Conservation (phyloP, 2,113 vertebrate species). For the Microtus oregoni region DNA sequence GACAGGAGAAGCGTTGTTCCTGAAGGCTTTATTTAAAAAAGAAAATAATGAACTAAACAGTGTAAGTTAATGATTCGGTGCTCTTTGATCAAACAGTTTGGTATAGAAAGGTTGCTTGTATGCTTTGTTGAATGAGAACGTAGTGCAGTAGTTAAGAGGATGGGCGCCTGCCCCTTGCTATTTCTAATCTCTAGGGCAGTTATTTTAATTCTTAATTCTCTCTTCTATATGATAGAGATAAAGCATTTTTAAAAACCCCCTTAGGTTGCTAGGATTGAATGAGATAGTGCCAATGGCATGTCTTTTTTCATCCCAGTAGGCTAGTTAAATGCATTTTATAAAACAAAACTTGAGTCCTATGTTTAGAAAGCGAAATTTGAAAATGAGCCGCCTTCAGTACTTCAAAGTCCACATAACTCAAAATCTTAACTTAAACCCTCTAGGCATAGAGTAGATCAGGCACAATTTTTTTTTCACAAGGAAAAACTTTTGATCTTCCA, state of each 20-base stretch:
- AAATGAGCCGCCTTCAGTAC: constrained; percentile 41
- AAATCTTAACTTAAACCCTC: constrained; percentile 31
- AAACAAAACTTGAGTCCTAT: constrained; percentile 57
- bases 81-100: not conserved
- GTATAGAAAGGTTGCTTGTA: constrained; percentile 23
- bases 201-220: constrained; percentile 60
- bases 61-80: constrained; percentile 19
- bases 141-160: not conserved
- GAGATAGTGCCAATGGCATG: constrained; percentile 35
- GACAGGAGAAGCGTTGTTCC: constrained; percentile 9
- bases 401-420: constrained; percentile 33
- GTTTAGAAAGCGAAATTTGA: constrained; percentile 36
- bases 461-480: constrained; percentile 40
- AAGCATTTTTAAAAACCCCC: not conserved
- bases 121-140: constrained; percentile 33
- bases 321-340: constrained; percentile 59
- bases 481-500: constrained; percentile 3
- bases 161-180: constrained; percentile 15
- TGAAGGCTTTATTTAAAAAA: not conserved
- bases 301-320: constrained; percentile 51
- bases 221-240: not conserved
- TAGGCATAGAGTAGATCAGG: not conserved
- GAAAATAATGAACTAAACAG: constrained; percentile 35
- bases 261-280: constrained; percentile 58
- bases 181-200: constrained; percentile 24